A percentile compares a stretch with the other conserved stretches of the same genome.
These are phyloP conservation scores for Parnassius orleans DNA, from an alignment of 2,888 invertebrate genomes.

Conservation along the genomic window DNA sequence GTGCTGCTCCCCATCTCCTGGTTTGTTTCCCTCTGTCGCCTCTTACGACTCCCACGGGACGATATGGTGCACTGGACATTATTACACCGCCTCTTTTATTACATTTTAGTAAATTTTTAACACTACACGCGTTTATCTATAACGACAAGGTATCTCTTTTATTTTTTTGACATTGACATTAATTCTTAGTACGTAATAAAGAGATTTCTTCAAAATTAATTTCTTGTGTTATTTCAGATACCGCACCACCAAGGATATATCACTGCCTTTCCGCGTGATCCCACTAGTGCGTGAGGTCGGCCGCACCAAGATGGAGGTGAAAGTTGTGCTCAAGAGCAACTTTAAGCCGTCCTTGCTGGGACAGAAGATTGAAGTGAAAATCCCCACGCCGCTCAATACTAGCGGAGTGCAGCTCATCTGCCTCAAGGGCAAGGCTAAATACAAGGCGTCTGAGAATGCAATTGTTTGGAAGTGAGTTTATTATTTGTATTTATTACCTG, in stretches of 20 bases:
- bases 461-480: conserved; percentile 94
- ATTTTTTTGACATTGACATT: no score
- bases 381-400: conserved; percentile 99
- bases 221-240: conserved; percentile 82
- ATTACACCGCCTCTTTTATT: no score
- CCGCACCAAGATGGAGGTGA: conserved; percentile 99
- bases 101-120: no score
- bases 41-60: no score
- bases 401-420: conserved; percentile 99
- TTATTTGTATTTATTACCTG: no score
- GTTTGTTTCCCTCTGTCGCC: no score
- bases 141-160: no score
- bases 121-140: no score
- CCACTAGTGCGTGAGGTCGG: conserved; percentile 99
- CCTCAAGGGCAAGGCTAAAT: conserved; percentile 99
- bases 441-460: conserved; percentile 99
- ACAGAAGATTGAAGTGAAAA: conserved; percentile 99
- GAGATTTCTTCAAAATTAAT: no score
- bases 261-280: conserved; percentile 99
- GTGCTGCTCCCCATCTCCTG: no score
- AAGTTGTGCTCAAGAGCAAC: conserved; percentile 99
- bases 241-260: conserved; percentile 99
- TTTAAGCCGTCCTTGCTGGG: conserved; percentile 98
- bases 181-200: no score
- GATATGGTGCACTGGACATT: no score